Evolutionary conservation across 2,113 vertebrate species (phyloP), one percentile per base, ranked within the genome.

Genomic region (Vimba vimba): DNA sequence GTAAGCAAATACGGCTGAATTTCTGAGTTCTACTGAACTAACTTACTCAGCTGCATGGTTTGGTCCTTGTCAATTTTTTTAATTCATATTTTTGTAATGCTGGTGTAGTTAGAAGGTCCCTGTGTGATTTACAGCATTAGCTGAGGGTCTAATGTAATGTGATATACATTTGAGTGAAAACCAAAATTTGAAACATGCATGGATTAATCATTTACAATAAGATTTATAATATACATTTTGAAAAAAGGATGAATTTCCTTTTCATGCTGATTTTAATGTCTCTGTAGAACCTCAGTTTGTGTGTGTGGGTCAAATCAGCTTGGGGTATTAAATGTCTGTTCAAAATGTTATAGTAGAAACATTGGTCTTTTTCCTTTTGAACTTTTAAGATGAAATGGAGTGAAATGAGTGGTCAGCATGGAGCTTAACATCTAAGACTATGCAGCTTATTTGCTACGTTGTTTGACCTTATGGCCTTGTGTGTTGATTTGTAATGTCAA

Each of bases 381-480:
- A 68, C 7, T 68, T 68, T 33, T 36, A 36, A 68, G 30, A 68
- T 36, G 10, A 30, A 33, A 36, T 19, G 30, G 4, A 33, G 33
- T 33, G 33, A 33, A 33, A 23, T 57, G 30, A 21, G 39, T 73
- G 21, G 21, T 73, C 33, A 23, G 69, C 21, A 43, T 73, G 19
- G 33, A 43, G 60, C n/a, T 11, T 62, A 62, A 25, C 73, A 30
- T 19, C 25, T 76, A 23, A 75, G 43, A 39, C 27, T n/a, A 15
- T 59, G 23, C 52, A 55, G 1, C 7, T 43, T 9, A 43, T 52
- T 39, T 79, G 52, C 30, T 39, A 11, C 6, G n/a, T 45, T 62
- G 6, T 80, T 39, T 81, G 59, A 81, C 60, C 59, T 81, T 39
- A 21, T 81, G 59, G 43, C n/a, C 79, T 66, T 64, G 36, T 66